Percentiles rank a stretch among this genome's conserved stretches.
Evolutionary conservation across 1,140 invertebrate genomes (phyloP).

Genomic region (Galendromus occidentalis): DNA sequence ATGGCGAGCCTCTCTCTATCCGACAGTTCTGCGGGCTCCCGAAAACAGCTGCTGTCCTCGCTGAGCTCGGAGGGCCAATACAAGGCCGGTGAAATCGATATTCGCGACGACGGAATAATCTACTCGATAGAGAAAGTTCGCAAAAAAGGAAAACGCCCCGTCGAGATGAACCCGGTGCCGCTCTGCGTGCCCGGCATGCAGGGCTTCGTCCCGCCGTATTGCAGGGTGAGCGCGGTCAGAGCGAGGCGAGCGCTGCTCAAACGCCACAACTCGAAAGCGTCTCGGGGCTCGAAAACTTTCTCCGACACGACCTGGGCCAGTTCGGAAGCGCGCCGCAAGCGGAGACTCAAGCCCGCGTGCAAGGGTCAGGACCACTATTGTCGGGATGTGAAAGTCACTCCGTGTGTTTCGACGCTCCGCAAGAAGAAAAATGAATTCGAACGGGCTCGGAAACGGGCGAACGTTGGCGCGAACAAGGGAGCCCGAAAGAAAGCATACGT

Average conservation of each 20-base stretch:
- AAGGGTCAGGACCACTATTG: constrained; percentile 2
- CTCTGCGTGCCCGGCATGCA: constrained; percentile 6
- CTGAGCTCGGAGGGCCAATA: not conserved
- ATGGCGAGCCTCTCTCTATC: not conserved
- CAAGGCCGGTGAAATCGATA: not conserved
- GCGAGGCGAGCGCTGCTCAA: not conserved
- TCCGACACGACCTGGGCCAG: constrained; percentile 6
- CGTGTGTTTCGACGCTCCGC: constrained; percentile 3
- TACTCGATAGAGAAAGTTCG: constrained; percentile 7
- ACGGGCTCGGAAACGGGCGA: not conserved
- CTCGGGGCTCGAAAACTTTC: constrained; percentile 3
- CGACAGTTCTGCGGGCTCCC: not conserved
- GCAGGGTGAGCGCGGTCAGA: not conserved
- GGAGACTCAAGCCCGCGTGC: not conserved
- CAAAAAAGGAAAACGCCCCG: not conserved
- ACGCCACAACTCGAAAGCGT: not conserved
- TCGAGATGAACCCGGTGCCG: constrained; percentile 7
- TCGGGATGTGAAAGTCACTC: not conserved
- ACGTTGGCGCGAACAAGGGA: not conserved
- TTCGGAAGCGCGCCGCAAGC: not conserved
- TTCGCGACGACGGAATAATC: not conserved
- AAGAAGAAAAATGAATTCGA: constrained; percentile 5
- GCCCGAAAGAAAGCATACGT: not conserved
- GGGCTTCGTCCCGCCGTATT: constrained; percentile 1
- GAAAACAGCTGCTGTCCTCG: not conserved